Evolutionary conservation across 2,888 invertebrate genomes (phyloP).

Genomic region (Aproaerema taeniolella): DNA sequence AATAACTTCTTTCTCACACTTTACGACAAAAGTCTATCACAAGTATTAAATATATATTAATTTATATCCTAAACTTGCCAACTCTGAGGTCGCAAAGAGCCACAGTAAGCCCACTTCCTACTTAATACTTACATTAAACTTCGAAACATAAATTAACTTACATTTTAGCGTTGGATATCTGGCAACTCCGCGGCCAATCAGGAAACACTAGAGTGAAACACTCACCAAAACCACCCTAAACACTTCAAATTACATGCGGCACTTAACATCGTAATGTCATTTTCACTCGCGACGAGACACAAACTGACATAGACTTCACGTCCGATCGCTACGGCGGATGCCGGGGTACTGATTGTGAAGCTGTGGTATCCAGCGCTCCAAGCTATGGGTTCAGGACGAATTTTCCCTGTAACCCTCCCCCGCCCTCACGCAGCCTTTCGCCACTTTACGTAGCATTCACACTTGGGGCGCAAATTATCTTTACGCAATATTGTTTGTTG

Average conservation of each 20-base stretch:
- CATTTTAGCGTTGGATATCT: slow-evolving; percentile 36
- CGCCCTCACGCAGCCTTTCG: slow-evolving; percentile 22
- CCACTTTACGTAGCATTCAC: slow-evolving; percentile 27
- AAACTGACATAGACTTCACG: slow-evolving; percentile 33
- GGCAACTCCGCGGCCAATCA: slow-evolving; percentile 26
- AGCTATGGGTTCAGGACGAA: slow-evolving; percentile 27
- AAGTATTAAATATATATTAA: slow-evolving; percentile 4
- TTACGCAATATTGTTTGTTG: slow-evolving; percentile 8
- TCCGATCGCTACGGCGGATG: slow-evolving; percentile 45
- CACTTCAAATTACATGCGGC: slow-evolving; percentile 42
- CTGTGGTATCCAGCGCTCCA: slow-evolving; percentile 16
- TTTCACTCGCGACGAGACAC: slow-evolving; percentile 39
- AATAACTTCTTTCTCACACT: no score
- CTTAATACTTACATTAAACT: slow-evolving; percentile 16
- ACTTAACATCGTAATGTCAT: slow-evolving; percentile 55
- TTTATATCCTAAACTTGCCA: slow-evolving; percentile 10
- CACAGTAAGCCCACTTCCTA: neutral
- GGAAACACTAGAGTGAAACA: slow-evolving; percentile 32
- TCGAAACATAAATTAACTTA: slow-evolving; percentile 25
- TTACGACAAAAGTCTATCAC: slow-evolving; percentile 7
- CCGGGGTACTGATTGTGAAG: slow-evolving; percentile 51
- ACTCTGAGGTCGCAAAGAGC: slow-evolving; percentile 10
- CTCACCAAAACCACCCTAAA: slow-evolving; percentile 51
- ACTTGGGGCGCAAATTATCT: slow-evolving; percentile 10
- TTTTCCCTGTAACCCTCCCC: slow-evolving; percentile 36